These are phyloP conservation scores for Aphelinus atriplicis DNA, from an alignment of 1,140 invertebrate genomes.

Conservation along the genomic window DNA sequence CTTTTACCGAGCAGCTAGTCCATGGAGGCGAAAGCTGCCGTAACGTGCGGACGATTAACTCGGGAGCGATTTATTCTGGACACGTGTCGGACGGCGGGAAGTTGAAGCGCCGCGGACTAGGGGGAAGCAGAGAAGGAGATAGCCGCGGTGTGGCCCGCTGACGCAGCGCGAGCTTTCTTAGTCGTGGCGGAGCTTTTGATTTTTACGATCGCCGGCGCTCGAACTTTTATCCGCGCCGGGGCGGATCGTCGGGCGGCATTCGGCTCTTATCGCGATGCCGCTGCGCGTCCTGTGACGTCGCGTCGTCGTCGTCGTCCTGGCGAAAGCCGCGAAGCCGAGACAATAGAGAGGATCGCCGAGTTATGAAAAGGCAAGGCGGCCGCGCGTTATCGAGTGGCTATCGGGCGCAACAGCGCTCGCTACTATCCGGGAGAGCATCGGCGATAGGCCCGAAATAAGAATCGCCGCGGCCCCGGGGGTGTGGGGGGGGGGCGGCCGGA, in stretches of 20 bases:
- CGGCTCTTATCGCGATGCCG: not conserved
- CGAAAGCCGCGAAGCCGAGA: too few relatives aligned
- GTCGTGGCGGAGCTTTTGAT: slow-evolving; percentile 21
- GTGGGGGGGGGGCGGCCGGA: not conserved
- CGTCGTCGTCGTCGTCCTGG: too few relatives aligned
- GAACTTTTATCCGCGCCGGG: slow-evolving; percentile 7
- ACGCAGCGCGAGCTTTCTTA: slow-evolving; percentile 22
- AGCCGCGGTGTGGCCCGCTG: not conserved
- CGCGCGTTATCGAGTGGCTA: too few relatives aligned
- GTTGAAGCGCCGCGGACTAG: not conserved
- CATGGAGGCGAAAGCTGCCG: not conserved
- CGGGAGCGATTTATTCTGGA: slow-evolving; percentile 20
- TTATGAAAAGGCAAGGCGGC: too few relatives aligned
- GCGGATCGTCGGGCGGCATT: too few relatives aligned
- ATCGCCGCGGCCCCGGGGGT: not conserved
- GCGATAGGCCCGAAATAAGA: too few relatives aligned
- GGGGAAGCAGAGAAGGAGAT: slow-evolving; percentile 4
- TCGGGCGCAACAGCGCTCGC: not conserved
- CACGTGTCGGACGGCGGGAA: slow-evolving; percentile 13
- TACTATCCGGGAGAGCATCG: not conserved
- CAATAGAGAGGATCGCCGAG: too few relatives aligned
- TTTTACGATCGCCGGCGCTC: slow-evolving; percentile 19
- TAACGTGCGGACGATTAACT: slow-evolving; percentile 22
- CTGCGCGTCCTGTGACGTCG: not conserved
- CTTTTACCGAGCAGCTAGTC: too few relatives aligned